These are phyloP conservation scores for Ariopsis seemanni DNA, from an alignment of 2,113 vertebrate species.

Conservation along the genomic window DNA sequence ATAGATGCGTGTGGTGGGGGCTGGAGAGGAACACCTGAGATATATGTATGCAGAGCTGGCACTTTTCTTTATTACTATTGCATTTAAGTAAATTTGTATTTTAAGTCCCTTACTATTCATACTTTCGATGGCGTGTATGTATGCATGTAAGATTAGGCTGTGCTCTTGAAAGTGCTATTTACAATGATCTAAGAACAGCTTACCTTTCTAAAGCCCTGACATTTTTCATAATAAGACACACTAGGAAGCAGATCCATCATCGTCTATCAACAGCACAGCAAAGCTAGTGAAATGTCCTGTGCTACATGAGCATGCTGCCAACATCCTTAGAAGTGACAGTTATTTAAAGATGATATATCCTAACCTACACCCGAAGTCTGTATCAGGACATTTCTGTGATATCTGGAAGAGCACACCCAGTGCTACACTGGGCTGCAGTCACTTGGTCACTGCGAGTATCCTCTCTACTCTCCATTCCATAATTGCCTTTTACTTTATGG, in stretches of 20 bases:
- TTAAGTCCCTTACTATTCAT: neutral
- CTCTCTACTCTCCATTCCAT: conserved; percentile 66
- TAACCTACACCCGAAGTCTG: neutral
- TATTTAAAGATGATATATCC: conserved; percentile 10
- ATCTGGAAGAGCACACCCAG: neutral
- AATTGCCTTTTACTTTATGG: conserved; percentile 79
- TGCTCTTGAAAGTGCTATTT: neutral
- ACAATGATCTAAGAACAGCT: neutral
- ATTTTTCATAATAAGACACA: conserved; percentile 8
- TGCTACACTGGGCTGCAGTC: neutral
- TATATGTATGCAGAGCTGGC: conserved; percentile 1
- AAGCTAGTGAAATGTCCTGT: neutral
- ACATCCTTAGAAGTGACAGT: neutral
- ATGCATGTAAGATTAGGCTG: neutral
- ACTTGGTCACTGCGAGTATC: conserved; percentile 13
- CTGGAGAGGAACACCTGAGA: neutral
- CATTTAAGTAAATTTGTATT: neutral
- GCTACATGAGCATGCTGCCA: neutral
- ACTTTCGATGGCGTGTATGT: neutral
- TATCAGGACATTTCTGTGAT: neutral
- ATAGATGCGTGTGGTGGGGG: neutral
- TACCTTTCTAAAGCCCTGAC: neutral
- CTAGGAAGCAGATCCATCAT: conserved; percentile 6
- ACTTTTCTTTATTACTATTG: neutral
- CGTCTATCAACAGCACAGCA: neutral